Evolutionary conservation across 2,797 vertebrate species (phyloP).

Genomic region (Coregonus ussuriensis): DNA sequence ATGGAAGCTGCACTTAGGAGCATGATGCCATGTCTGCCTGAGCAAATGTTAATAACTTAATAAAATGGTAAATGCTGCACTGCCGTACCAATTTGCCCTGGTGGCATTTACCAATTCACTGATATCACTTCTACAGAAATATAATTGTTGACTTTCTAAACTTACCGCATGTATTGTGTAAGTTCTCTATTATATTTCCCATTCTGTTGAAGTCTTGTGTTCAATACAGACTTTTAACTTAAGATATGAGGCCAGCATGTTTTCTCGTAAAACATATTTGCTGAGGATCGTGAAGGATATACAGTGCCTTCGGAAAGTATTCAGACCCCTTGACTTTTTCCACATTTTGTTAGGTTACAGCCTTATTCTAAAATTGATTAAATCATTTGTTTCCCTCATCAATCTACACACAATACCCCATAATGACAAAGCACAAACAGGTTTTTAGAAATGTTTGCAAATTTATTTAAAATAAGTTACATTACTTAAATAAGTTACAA

Average conservation of each 20-base stretch:
- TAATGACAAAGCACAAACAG: too few species aligned
- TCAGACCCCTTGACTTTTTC: too few species aligned
- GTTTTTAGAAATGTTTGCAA: too few species aligned
- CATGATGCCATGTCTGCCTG: conserved; percentile 29
- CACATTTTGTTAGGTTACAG: too few species aligned
- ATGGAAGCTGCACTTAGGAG: conserved; percentile 28
- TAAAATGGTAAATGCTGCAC: neutral
- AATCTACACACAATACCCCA: too few species aligned
- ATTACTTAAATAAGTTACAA: too few species aligned
- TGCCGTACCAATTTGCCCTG: conserved; percentile 14
- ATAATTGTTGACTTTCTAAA: conserved; percentile 51
- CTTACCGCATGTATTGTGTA: neutral
- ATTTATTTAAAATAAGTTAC: too few species aligned
- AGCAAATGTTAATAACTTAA: conserved; percentile 49
- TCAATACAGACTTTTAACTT: neutral
- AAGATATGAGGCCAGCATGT: neutral
- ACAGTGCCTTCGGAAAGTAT: too few species aligned
- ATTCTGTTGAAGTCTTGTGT: conserved; percentile 23
- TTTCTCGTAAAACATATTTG: conserved; percentile 35
- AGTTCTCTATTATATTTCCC: neutral
- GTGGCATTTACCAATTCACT: conserved; percentile 16
- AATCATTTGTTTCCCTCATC: too few species aligned
- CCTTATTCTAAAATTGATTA: too few species aligned
- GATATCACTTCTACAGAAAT: neutral
- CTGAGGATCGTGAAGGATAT: conserved; percentile 30